Base-by-base conservation (phyloP, 2,113 vertebrate genomes). In the Sinocyclocheilus anophthalmus region DNA sequence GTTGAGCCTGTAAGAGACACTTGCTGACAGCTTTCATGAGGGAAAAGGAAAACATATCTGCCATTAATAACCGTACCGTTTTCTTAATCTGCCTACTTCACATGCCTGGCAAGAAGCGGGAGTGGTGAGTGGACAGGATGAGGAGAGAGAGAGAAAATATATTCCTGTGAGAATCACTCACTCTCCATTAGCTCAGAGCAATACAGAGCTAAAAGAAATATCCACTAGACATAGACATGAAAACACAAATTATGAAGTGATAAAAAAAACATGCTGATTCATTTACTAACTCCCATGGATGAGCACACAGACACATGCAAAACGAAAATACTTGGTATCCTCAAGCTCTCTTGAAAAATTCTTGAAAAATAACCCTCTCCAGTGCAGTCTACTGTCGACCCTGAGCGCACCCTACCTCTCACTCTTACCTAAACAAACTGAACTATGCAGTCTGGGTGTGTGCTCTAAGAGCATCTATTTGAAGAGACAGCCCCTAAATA, bases 401-500 rank as follows among this genome's bases (percentile, higher is more conserved):
- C 37, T 10, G 39, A 65, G n/a, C 2, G 3, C 33, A 24, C 77
- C 33, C 30, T 45, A 22, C 7, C 22, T 13, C 55, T 45, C 57
- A 78, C 18, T 78, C 30, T 22, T 24, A 14, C 33, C 67, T 42
- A 82, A 82, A 81, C 39, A 81, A 20, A 20, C 63, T 50, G 61
- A 48, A 69, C 79, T 30, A 48, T 67, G 37, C 30, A 39, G 22
- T n/a, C 18, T 42, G 12, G 9, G 59, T 81, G 55, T 16, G 8
- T 65, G 57, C 59, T 65, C 22, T 45, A 70, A 53, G 26, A 33
- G 80, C 18, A 50, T 69, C 42, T 69, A 69, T 82, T 50, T 82
- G 39, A 65, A 85, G 65, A 20, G 18, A 57, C 69, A 37, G 18
- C 75, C 81, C n/a, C 80, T 50, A 85, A 84, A 55, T 22, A 76